A percentile compares a stretch with the other conserved stretches of the same genome.
Evolutionary conservation across 2,888 invertebrate species (phyloP).

Genomic region (Zaprionus lineosus): DNA sequence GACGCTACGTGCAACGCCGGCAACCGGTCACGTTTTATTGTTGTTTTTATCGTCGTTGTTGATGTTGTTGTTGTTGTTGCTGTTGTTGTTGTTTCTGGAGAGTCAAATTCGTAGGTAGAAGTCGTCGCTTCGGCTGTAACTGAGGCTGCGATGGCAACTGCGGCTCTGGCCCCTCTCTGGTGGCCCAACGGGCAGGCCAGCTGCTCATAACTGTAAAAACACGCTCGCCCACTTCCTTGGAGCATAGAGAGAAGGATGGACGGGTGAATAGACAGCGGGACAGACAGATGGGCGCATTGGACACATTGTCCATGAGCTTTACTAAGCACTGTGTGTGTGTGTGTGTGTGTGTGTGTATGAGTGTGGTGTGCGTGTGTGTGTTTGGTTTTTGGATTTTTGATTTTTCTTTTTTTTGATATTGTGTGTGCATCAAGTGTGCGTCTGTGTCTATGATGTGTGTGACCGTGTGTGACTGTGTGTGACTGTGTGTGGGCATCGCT

Average conservation of each 20-base stretch:
- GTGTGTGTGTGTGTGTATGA: too few relatives aligned
- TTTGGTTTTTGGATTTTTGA: constrained; percentile 53
- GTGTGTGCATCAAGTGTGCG: constrained; percentile 49
- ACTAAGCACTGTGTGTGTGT: too few relatives aligned
- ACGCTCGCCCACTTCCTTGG: constrained; percentile 78
- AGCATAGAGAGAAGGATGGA: constrained; percentile 13
- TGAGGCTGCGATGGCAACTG: constrained; percentile 6
- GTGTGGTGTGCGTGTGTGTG: constrained; percentile 25
- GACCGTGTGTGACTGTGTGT: constrained; percentile 23
- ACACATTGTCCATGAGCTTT: constrained; percentile 49
- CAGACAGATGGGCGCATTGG: neutral
- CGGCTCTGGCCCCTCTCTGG: constrained; percentile 13
- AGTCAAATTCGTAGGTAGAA: constrained; percentile 21
- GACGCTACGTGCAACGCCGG: constrained; percentile 48
- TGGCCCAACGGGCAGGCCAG: constrained; percentile 67
- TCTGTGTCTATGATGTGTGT: constrained; percentile 44
- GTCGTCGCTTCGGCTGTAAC: constrained; percentile 5
- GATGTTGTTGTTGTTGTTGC: neutral
- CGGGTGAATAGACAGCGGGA: too few relatives aligned
- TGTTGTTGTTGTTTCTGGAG: constrained; percentile 15
- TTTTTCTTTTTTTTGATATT: constrained; percentile 62
- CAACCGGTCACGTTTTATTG: constrained; percentile 70
- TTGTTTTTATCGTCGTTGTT: constrained; percentile 4
- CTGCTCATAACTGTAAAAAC: constrained; percentile 76
- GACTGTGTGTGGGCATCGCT: constrained; percentile 32